phyloP scores from a whole-genome alignment of 2,888 invertebrate species.

The Sclerodermus sp. region DNA sequence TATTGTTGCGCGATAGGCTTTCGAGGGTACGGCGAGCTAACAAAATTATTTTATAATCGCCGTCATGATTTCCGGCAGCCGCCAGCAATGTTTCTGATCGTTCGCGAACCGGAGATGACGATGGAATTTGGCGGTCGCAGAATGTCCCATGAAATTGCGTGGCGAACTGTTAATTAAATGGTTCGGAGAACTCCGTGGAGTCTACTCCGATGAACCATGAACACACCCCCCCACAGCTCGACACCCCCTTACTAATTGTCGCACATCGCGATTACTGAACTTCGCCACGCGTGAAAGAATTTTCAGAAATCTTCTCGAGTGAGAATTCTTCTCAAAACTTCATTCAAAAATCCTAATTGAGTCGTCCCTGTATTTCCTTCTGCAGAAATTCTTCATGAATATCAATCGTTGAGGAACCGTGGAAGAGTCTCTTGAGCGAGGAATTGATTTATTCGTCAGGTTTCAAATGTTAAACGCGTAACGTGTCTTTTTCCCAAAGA shows the following conservation, averaged over 20 bases:
- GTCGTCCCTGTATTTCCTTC: too few relatives aligned
- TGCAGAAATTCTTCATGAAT: too few relatives aligned
- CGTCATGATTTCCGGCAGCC: not conserved
- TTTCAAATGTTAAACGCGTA: too few relatives aligned
- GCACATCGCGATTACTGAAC: slow-evolving; percentile 1
- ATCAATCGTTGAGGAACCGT: too few relatives aligned
- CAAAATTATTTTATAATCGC: not conserved
- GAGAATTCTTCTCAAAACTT: too few relatives aligned
- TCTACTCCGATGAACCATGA: slow-evolving; percentile 32
- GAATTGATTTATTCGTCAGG: too few relatives aligned
- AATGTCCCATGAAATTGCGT: slow-evolving; percentile 21
- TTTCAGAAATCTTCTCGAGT: too few relatives aligned
- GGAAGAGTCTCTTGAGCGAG: too few relatives aligned
- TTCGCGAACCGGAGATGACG: not conserved
- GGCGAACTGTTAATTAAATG: slow-evolving; percentile 32
- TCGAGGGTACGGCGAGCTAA: not conserved
- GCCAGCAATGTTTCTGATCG: not conserved
- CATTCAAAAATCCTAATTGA: too few relatives aligned
- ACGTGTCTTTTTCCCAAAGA: too few relatives aligned
- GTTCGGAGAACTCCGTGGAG: slow-evolving; percentile 26
- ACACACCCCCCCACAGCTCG: slow-evolving; percentile 17
- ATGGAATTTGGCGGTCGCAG: slow-evolving; percentile 17
- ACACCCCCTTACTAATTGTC: slow-evolving; percentile 29
- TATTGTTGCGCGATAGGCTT: too few relatives aligned
- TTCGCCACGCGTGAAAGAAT: too few relatives aligned